phyloP scores from a whole-genome alignment of 2,888 invertebrate species.

The Polyommatus icarus region DNA sequence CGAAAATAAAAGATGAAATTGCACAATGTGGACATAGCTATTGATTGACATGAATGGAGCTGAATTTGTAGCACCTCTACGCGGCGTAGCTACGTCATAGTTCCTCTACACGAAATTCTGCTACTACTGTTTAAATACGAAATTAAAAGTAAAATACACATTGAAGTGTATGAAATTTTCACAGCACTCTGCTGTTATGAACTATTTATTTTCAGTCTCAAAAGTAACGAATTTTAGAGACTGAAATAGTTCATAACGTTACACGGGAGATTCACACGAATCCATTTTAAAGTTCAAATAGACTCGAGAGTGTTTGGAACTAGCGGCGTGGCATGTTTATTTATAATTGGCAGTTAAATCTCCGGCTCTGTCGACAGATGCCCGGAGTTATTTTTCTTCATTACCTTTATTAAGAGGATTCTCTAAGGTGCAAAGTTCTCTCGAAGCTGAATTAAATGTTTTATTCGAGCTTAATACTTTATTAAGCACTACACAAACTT shows the following conservation, averaged over 20 bases:
- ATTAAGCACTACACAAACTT: slow-evolving; percentile 22
- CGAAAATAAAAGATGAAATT: too few species aligned
- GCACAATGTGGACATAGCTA: too few species aligned
- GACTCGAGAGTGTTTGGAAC: background rate
- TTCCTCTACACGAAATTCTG: background rate
- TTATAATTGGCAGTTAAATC: slow-evolving; percentile 14
- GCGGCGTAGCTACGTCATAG: background rate
- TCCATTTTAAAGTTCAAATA: slow-evolving; percentile 9
- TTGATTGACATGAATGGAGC: background rate
- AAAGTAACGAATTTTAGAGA: background rate
- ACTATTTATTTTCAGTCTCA: too few species aligned
- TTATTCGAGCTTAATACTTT: slow-evolving; percentile 27
- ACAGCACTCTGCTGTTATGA: background rate
- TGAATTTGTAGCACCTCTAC: background rate
- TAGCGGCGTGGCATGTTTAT: background rate
- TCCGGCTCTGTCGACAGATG: slow-evolving; percentile 7
- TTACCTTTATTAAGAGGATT: slow-evolving; percentile 31
- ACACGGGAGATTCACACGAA: background rate
- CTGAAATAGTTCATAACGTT: background rate
- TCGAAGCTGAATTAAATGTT: slow-evolving; percentile 30
- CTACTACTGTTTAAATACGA: background rate
- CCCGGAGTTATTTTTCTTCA: slow-evolving; percentile 30
- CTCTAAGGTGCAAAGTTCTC: slow-evolving; percentile 28
- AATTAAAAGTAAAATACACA: background rate
- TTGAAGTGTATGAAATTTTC: background rate